Evolutionary conservation across 2,797 vertebrate genomes (phyloP), one percentile per base, ranked within the genome.

Genomic region (Eurystomus glaucurus): DNA sequence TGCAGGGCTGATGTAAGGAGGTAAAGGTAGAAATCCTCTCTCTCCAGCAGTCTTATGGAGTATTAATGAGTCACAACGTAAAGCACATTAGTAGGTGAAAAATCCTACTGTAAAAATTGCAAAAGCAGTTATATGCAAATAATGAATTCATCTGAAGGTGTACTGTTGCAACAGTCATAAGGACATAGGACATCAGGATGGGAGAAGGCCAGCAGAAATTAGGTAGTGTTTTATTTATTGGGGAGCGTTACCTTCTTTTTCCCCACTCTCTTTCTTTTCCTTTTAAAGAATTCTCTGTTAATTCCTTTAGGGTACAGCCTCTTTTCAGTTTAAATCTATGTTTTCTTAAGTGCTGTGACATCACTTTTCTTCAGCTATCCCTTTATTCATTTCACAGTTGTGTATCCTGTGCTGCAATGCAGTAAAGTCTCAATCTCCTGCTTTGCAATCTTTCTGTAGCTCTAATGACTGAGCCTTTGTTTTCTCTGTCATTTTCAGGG

Each of bases 91-190:
- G 37, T 13, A 94, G 78, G 83, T 96, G 94, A 96, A 97, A 97
- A 98, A 96, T 88, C 65, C 86, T 95, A 90, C 93, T 94, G 92
- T 95, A 95, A 96, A 96, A 93, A 96, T 72, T 66, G 28, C 71
- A 83, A 81, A 70, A 88, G 90, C 61, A 82, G 75, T 54, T 93
- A 76, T 81, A 61, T 35, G 85, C 31, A 23, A 96, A 83, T 83
- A 96, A 87, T 68, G 77, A 71, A 54, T 88, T 86, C 52, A 88
- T 55, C 80, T 71, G 64, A 46, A 69, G 92, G 75, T 95, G 62
- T 31, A 46, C 37, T 66, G 91, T 39, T 85, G 79, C 83, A 95
- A 87, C 97, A 96, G 86, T 84, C 85, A 51, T 70, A 61, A 96
- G 69, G 71, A 90, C 90, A 85, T 2, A 72, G 87, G 84, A 57